Evolutionary conservation across 2,113 vertebrate genomes (phyloP).

Genomic region (Anhinga anhinga): DNA sequence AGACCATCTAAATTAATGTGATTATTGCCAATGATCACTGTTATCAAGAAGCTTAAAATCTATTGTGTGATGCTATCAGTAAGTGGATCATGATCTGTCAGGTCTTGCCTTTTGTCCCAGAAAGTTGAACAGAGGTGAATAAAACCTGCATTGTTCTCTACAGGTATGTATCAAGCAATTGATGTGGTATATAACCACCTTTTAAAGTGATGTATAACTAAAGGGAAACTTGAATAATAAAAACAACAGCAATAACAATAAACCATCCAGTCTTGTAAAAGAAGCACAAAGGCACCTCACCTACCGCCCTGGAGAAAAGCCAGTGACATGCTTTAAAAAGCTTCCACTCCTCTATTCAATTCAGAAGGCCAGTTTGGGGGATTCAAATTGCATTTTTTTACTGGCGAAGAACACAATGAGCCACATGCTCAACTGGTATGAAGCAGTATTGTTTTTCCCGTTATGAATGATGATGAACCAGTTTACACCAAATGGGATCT

Average conservation of each 20-base stretch:
- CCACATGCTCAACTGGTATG: rapidly evolving
- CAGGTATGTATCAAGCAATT: rapidly evolving
- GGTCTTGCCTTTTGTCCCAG: background rate
- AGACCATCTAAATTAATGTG: background rate
- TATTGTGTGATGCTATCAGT: background rate
- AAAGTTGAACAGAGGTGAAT: background rate
- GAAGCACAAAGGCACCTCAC: background rate
- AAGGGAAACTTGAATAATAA: background rate
- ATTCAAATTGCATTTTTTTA: rapidly evolving
- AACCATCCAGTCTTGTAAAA: rapidly evolving
- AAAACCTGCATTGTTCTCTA: rapidly evolving
- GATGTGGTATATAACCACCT: rapidly evolving
- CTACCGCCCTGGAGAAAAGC: background rate
- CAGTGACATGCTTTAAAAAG: rapidly evolving
- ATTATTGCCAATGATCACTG: background rate
- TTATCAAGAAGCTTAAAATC: background rate
- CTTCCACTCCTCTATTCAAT: rapidly evolving
- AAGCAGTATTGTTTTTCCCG: too few relatives aligned
- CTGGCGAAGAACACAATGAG: background rate
- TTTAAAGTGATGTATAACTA: background rate
- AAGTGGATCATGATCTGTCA: rapidly evolving
- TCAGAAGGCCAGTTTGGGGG: rapidly evolving
- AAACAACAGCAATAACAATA: rapidly evolving
- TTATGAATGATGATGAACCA: too few relatives aligned
- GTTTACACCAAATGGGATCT: background rate